phyloP scores from a whole-genome alignment of 2,888 invertebrate species.

The Augochlorella aurata region DNA sequence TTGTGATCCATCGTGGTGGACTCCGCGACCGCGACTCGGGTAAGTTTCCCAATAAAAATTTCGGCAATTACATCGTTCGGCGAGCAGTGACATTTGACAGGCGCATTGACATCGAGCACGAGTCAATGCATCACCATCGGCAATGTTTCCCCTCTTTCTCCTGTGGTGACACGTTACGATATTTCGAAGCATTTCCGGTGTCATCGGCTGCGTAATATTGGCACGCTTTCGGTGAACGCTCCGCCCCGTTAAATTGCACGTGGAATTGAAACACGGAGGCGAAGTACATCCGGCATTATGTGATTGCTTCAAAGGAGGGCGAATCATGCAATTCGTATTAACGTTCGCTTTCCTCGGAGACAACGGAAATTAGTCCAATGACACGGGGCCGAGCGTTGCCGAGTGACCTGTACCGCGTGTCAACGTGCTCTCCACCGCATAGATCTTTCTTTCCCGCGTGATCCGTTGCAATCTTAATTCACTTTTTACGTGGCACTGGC shows the following conservation, averaged over 20 bases:
- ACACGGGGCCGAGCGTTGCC: neutral
- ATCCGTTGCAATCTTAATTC: too few relatives aligned
- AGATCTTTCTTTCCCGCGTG: too few relatives aligned
- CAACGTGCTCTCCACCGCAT: neutral
- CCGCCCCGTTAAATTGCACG: slow-evolving; percentile 33
- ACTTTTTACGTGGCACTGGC: too few relatives aligned
- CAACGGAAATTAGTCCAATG: slow-evolving; percentile 38
- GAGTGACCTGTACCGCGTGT: neutral
- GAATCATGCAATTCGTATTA: slow-evolving; percentile 35
- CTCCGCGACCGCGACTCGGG: slow-evolving; percentile 19
- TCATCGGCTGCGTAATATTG: neutral
- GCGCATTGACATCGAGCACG: neutral
- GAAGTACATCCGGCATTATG: slow-evolving; percentile 36
- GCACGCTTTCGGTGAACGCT: slow-evolving; percentile 14
- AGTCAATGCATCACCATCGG: neutral
- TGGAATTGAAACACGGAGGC: slow-evolving; percentile 44
- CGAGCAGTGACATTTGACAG: neutral
- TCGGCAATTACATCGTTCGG: neutral
- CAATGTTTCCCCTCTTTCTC: neutral
- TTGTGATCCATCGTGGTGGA: slow-evolving; percentile 35
- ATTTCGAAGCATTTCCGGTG: neutral
- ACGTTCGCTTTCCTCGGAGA: slow-evolving; percentile 39
- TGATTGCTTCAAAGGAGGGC: slow-evolving; percentile 40
- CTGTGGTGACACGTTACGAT: neutral
- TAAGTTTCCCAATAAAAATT: slow-evolving; percentile 28